phyloP scores from a whole-genome alignment of 2,113 vertebrate species.

The Zosterops lateralis region DNA sequence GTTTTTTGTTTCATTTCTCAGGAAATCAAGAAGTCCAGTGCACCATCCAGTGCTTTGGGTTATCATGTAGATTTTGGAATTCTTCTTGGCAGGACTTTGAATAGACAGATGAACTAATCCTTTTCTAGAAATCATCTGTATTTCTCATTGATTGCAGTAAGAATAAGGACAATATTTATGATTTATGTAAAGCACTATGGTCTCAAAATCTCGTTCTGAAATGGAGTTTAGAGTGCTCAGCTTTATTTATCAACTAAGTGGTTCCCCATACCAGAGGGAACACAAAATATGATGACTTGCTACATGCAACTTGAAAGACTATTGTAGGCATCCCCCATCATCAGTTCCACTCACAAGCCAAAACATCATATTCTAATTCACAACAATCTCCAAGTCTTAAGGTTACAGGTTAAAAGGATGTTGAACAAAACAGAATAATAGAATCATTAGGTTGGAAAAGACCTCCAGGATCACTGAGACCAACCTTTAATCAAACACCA shows the following conservation, averaged over 20 bases:
- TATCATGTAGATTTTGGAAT: not conserved
- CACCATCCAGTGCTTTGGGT: not conserved
- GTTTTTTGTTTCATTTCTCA: not conserved
- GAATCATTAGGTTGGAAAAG: not conserved
- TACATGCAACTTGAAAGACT: not conserved
- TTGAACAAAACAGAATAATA: not conserved
- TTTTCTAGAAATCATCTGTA: not conserved
- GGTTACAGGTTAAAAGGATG: not conserved
- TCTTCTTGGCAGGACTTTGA: not conserved
- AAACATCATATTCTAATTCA: not conserved
- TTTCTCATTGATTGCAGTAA: not conserved
- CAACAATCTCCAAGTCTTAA: not conserved
- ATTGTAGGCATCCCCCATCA: not conserved
- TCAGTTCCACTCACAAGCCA: not conserved
- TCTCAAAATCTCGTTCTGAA: not conserved
- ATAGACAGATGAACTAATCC: not conserved
- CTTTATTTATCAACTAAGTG: not conserved
- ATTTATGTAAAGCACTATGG: not conserved
- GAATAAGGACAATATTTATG: not conserved
- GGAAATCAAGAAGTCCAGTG: not conserved
- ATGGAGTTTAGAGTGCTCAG: not conserved
- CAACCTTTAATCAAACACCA: not conserved
- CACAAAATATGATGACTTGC: not conserved
- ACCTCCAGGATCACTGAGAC: not conserved
- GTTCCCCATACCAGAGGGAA: not conserved